These are phyloP conservation scores for Gambusia yucatana DNA, from an alignment of 2,797 vertebrate genomes.

Conservation along the genomic window DNA sequence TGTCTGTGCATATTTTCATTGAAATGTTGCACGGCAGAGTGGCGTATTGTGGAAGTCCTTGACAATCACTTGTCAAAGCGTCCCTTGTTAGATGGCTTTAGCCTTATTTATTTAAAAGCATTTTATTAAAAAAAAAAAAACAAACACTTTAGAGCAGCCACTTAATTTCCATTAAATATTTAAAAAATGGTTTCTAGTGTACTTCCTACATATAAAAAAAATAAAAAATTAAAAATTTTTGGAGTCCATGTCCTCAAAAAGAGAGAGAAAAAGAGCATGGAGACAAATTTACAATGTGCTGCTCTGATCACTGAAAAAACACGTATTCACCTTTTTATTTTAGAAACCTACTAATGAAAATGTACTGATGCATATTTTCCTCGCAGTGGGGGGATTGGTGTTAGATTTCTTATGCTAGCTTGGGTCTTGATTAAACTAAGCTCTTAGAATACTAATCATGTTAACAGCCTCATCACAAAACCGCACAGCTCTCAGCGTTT, in stretches of 20 bases:
- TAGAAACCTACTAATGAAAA: conserved; percentile 15
- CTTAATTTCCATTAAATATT: conserved; percentile 41
- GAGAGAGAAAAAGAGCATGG: conserved; percentile 19
- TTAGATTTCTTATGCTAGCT: neutral
- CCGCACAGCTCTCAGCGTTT: neutral
- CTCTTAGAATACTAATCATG: conserved; percentile 9
- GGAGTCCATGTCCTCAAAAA: neutral
- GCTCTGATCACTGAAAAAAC: neutral
- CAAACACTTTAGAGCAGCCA: conserved; percentile 16
- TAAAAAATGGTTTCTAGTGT: conserved; percentile 46
- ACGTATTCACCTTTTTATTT: conserved; percentile 2
- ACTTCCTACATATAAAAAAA: conserved; percentile 16
- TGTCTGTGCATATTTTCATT: conserved; percentile 8
- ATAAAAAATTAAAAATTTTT: neutral
- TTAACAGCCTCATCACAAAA: conserved; percentile 5
- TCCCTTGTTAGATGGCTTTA: neutral
- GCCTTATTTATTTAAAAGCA: conserved; percentile 10
- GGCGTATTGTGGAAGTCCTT: conserved; percentile 5
- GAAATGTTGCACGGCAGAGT: neutral
- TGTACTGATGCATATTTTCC: neutral
- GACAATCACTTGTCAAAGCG: conserved; percentile 2
- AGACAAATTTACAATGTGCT: conserved; percentile 17
- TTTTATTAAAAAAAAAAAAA: conserved; percentile 7
- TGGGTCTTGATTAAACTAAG: conserved; percentile 14
- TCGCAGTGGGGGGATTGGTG: neutral